Base-by-base conservation (phyloP, 2,113 vertebrate species). In the Pollimyrus isidori region DNA sequence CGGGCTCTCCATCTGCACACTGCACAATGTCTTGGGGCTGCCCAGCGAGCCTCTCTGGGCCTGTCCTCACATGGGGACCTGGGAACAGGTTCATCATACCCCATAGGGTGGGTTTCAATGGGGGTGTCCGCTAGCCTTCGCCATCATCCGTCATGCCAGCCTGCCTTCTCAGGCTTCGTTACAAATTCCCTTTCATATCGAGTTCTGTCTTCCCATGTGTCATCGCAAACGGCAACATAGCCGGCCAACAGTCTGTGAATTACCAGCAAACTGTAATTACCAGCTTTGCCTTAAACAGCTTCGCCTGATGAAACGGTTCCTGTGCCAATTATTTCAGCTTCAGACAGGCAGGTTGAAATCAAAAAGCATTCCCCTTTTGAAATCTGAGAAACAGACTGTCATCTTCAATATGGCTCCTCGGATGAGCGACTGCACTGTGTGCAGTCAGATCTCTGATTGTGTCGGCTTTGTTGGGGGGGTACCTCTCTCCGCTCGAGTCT, bases 331-430 rank as follows among this genome's bases (percentile, higher is more conserved):
- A 90, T 90, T 88, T 83, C 82, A 87, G 82, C 76, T 65, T 87
- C 73, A 87, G 21, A 53, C n/a, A 15, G 52, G 53, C 89, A 90
- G 30, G 86, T 87, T 11, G 56, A 62, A 88, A 88, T 90, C 73
- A 90, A 45, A 83, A 82, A 90, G 42, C 86, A 58, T 83, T 88
- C 23, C 46, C 21, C 89, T 80, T 90, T 90, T 90, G 89, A 90
- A 88, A 90, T 88, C 49, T n/a, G 86, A 90, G 89, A 48, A 90
- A 90, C 49, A n/a, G 86, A 87, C 86, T 83, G 88, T 89, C 90
- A 87, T 87, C 88, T 89, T 89, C 58, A 89, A 91, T 91, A 83
- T 65, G 49, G 82, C 86, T 87, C 39, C 56, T 87, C 46, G 65
- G 48, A 56, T 45, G 88, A n/a, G 42, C 62, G 87, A 88, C 76